Evolutionary conservation across 2,797 vertebrate genomes (phyloP).

Genomic region (Botia almorhae): DNA sequence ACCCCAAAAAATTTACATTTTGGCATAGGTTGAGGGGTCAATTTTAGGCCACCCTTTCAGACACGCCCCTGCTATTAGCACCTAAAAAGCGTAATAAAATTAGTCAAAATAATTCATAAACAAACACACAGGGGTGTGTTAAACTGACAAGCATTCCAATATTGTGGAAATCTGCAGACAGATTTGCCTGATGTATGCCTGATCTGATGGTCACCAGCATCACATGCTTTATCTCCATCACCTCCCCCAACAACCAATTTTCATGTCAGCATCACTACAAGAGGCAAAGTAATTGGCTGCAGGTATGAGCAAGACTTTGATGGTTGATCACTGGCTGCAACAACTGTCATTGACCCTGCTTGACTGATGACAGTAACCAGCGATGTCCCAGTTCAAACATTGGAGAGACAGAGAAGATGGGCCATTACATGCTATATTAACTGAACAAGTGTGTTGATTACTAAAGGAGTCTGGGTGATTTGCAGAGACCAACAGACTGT

Average conservation of each 20-base stretch:
- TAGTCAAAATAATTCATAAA: background rate
- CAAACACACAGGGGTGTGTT: too few relatives aligned
- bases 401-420: background rate
- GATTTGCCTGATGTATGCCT: background rate
- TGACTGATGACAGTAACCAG: constrained; percentile 20
- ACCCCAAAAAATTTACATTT: too few relatives aligned
- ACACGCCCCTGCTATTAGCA: too few relatives aligned
- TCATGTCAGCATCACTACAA: constrained; percentile 10
- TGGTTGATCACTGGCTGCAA: constrained; percentile 12
- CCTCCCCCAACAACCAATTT: constrained; percentile 23
- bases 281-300: constrained; percentile 15
- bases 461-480: constrained; percentile 17
- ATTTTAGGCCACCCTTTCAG: too few relatives aligned
- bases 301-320: constrained; percentile 3
- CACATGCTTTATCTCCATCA: background rate
- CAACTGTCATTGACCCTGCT: constrained; percentile 2
- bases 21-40: too few relatives aligned
- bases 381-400: background rate
- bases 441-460: constrained; percentile 24
- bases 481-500: constrained; percentile 12
- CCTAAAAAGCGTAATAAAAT: too few relatives aligned
- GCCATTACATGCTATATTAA: background rate
- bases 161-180: background rate
- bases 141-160: background rate
- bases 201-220: background rate